phyloP scores from a whole-genome alignment of 2,113 vertebrate species.

The Sinosuthora webbiana region DNA sequence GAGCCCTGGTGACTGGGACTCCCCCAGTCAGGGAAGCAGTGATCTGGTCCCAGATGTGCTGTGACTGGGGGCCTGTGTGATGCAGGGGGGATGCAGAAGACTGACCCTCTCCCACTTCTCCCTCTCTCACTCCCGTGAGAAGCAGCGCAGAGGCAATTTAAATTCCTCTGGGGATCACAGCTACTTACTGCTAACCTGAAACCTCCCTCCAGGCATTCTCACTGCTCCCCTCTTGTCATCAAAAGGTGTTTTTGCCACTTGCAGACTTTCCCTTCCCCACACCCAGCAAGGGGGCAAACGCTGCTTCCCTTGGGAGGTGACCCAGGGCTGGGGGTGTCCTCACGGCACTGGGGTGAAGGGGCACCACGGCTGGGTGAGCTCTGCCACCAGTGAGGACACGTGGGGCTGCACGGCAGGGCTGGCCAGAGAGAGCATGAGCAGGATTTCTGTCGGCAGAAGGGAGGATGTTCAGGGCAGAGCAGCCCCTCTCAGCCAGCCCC shows the following conservation, averaged over 20 bases:
- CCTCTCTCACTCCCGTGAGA: rapidly evolving
- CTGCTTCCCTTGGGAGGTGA: rapidly evolving
- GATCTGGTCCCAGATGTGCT: background rate
- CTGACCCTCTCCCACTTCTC: background rate
- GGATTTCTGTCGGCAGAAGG: background rate
- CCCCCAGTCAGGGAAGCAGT: background rate
- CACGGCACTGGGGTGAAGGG: rapidly evolving
- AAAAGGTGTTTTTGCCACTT: background rate
- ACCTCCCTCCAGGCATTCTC: background rate
- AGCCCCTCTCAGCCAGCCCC: background rate
- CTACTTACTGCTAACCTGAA: background rate
- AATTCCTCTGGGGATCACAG: background rate
- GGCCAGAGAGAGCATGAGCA: background rate
- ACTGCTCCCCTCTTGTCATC: background rate
- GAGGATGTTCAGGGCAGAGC: background rate
- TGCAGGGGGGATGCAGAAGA: background rate
- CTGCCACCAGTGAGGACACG: rapidly evolving
- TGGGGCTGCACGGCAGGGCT: background rate
- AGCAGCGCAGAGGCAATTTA: background rate
- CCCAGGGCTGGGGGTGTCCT: background rate
- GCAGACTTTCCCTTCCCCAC: background rate
- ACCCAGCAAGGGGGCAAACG: rapidly evolving
- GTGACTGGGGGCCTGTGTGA: background rate
- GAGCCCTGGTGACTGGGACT: background rate
- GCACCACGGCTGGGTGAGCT: background rate